These are phyloP conservation scores for Chelonoidis abingdonii DNA, from an alignment of 2,113 vertebrate species.

Conservation along the genomic window DNA sequence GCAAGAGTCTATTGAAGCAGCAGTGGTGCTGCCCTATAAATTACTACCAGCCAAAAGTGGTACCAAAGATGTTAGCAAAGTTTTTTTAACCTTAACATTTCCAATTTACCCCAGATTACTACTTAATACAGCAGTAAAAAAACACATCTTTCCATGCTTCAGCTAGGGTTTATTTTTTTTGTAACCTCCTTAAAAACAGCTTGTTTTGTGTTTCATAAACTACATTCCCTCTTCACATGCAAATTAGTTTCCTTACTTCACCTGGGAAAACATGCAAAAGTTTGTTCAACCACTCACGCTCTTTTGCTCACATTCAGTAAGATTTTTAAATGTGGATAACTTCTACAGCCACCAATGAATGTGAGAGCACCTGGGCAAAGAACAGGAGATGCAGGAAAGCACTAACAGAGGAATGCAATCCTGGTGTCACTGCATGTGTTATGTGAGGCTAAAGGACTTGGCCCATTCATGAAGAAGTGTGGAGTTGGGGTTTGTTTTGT, in stretches of 20 bases:
- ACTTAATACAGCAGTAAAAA: background rate
- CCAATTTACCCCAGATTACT: background rate
- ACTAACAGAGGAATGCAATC: background rate
- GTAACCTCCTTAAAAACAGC: background rate
- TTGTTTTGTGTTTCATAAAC: background rate
- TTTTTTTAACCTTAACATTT: background rate
- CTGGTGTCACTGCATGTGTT: background rate
- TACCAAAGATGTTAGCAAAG: background rate
- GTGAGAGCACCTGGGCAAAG: background rate
- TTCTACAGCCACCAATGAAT: background rate
- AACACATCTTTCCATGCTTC: background rate
- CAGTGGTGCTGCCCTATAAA: background rate
- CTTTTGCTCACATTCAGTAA: background rate
- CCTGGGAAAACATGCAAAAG: background rate
- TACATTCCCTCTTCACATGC: background rate
- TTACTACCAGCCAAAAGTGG: background rate
- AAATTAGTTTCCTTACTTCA: background rate
- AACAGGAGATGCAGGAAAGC: background rate
- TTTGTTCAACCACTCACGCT: background rate
- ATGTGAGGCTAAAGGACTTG: background rate
- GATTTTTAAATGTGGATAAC: background rate
- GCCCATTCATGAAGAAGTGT: background rate
- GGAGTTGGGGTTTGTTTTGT: no score
- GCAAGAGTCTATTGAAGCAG: background rate
- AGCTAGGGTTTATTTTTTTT: background rate